phyloP scores from a whole-genome alignment of 2,888 invertebrate species.

The Syrista parreyssii region DNA sequence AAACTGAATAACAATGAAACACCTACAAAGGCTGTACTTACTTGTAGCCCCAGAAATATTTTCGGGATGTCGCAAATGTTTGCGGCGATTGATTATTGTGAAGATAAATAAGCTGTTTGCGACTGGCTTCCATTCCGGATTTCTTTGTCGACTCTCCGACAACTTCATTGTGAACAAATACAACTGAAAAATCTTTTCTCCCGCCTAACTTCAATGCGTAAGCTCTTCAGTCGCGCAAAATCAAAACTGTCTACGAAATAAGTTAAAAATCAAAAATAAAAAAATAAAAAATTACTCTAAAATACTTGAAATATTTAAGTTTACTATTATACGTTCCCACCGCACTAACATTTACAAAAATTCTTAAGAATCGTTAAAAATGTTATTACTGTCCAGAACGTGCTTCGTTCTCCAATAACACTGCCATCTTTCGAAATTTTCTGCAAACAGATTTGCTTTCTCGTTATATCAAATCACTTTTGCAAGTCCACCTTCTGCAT shows the following conservation, averaged over 20 bases:
- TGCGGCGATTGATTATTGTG: slow-evolving; percentile 49
- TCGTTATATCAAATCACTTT: neutral
- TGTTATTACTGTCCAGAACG: neutral
- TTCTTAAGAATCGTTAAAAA: neutral
- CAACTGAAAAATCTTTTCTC: slow-evolving; percentile 8
- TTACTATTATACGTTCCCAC: neutral
- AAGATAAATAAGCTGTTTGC: slow-evolving; percentile 57
- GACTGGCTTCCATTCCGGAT: slow-evolving; percentile 50
- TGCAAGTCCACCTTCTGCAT: neutral
- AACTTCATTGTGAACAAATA: slow-evolving; percentile 38
- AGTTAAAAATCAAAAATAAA: neutral
- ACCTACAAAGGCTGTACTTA: slow-evolving; percentile 24
- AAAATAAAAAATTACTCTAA: neutral
- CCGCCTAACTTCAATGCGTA: neutral
- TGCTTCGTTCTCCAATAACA: neutral
- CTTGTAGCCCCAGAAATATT: slow-evolving; percentile 39
- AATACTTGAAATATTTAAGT: neutral
- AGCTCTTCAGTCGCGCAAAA: neutral
- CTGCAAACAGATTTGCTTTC: neutral
- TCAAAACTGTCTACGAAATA: neutral
- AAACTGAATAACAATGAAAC: neutral
- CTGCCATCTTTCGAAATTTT: neutral
- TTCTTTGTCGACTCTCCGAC: slow-evolving; percentile 48
- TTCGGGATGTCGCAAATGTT: slow-evolving; percentile 42
- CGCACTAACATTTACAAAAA: neutral